Evolutionary conservation across 2,797 vertebrate genomes (phyloP), one percentile per base, ranked within the genome.

Genomic region (Centroberyx gerrardi): DNA sequence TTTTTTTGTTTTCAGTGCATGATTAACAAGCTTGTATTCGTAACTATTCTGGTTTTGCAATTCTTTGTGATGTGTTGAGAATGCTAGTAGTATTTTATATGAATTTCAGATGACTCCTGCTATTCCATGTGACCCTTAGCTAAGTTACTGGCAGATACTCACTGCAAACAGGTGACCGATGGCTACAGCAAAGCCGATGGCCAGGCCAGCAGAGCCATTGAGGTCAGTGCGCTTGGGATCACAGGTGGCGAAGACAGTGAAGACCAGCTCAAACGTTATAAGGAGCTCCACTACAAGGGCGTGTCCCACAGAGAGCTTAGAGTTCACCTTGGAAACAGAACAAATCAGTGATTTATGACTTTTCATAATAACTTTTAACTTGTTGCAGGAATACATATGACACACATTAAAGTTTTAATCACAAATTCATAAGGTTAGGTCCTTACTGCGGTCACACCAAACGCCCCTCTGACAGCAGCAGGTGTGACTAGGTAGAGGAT

Each of bases 131-230:
- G 17, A 48, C 6, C 33, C 12, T 42, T 8, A 31, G 5, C 2
- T 27, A 15, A 48, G 1, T 63, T 13, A 29, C 33, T 14, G n/a
- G 22, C 71, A 74, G 18, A 15, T 63, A 96, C 98, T 97, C 95
- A 99, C 98, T 69, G 96, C 98, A 94, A 99, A 98, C 78, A 99
- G 93, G 90, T 99, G 98, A 72, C 98, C 98, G 71, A 99, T 96
- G 62, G 94, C 92, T 12, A 99, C 97, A n/a, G 98, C 96, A 58
- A 98, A 86, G 87, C 97, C 98, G 66, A 99, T 98, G 62, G 97
- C 96, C 80, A 99, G 92, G 78, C 96, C 94, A 46, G 97, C 94
- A 9, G 97, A 98, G 71, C 97, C 97, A 3, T 95, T 95, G 22
- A 98, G 96, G 90, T 99, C 97, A 1, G 85, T 94, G 51, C 97